Base-by-base conservation (phyloP, 2,797 vertebrate species). In the Gymnoscopelus braueri region DNA sequence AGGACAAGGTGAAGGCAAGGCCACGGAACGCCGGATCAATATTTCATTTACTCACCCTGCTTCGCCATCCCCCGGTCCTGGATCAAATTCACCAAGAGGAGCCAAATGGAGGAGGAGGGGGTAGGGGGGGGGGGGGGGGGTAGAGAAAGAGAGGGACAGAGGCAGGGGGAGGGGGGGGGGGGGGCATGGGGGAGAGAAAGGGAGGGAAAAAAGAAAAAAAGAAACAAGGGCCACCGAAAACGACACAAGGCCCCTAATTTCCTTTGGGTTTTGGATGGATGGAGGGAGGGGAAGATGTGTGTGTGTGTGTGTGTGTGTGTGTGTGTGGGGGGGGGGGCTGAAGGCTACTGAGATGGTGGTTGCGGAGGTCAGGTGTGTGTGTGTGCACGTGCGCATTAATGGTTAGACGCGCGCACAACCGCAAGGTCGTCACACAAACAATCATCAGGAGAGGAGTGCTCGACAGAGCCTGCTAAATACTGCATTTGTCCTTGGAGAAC, bases 1-100 rank as follows among this genome's bases (percentile, higher is more conserved):
- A 92, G 95, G 96, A 98, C 97, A 98, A 98, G 97, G 97, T 98
- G 97, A 98, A 98, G 97, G 96, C 96, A 98, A 98, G 97, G 97
- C 97, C 96, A 96, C 92, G 88, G 94, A 92, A 95, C 94, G 89
- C 90, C 77, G 92, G 97, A 98, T 98, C 97, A 98, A 98, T 98
- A 98, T 98, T 98, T 98, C 97, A 98, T 98, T 98, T 98, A 98
- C 96, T 98, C 95, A 92, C 95, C 92, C 93, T 92, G 93, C 94
- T 94, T 94, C 94, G 68, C 94, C 94, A 94, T 95, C 95, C 95
- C 95, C 95, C 92, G 89, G 95, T 93, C 94, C 93, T 94, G 96
- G 96, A 96, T 98, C 96, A 96, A 96, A 97, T 96, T 95, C 95
- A 94, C 95, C 94, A 93, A 93, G 91, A 89, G 93, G 90, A 94